Evolutionary conservation across 37 sponge, comb jelly and placozoan genomes (phyloP).

Genomic region (Oopsacas minuta): DNA sequence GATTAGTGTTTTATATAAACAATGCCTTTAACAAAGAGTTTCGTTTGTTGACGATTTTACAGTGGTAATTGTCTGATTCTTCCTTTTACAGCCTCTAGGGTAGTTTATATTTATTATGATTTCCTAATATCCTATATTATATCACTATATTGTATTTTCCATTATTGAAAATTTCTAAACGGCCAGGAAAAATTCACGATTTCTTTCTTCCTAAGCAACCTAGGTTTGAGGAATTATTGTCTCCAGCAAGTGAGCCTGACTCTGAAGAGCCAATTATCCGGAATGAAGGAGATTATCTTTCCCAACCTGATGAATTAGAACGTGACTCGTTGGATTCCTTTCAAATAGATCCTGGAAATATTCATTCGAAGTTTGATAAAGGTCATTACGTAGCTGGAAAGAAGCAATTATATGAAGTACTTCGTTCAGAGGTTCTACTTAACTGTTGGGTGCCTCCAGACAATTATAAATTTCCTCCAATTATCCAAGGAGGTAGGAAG

Average conservation of each 20-base stretch:
- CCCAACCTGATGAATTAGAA: neutral
- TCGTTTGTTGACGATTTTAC: constrained; percentile 18
- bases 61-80: neutral
- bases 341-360: neutral
- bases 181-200: neutral
- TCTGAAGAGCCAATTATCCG: neutral
- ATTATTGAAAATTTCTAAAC: neutral
- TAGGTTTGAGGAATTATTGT: neutral
- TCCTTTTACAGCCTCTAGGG: constrained; percentile 2
- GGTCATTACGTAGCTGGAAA: no score
- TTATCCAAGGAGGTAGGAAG: no score
- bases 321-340: neutral
- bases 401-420: no score
- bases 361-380: no score
- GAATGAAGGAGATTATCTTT: neutral
- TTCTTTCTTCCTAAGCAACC: neutral
- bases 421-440: no score
- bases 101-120: neutral
- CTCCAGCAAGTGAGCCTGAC: neutral
- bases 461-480: no score
- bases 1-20: neutral
- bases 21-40: neutral
- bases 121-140: neutral
- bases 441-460: no score
- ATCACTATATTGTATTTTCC: neutral